Base-by-base conservation (phyloP, 2,113 vertebrate species). In the Pongo pygmaeus region DNA sequence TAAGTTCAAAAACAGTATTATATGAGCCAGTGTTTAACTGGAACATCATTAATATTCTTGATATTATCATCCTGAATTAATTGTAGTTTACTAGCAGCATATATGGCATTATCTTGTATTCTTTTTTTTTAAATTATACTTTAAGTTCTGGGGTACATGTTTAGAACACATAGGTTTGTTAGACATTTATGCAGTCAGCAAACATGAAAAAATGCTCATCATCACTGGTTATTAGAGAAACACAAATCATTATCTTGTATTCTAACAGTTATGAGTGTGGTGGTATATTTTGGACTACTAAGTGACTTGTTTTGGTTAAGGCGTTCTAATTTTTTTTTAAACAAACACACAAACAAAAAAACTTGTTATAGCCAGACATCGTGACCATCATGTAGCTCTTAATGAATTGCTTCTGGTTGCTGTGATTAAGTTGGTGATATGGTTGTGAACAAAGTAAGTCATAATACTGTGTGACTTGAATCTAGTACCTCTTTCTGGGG, bases 381-480 rank as follows among this genome's bases (percentile, higher is more conserved):
- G 46, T 35, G 48, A 77, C 27, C 27, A 85, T 70, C 50, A 38
- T 38, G 46, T 57, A 57, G 3, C 8, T 72, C 2, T 9, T 57
- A 93, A 88, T 96, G 48, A 85, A n/a, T 48, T 97, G 13, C 25
- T 92, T 86, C 46, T 61, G 13, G 13, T 85, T 91, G 16, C 18
- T 69, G 40, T n/a, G 57, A 35, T 91, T 94, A 85, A 75, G 35
- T 77, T 81, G 55, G 32, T 83, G 20, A 57, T 30, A 57, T 32
- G 18, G 35, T 70, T 90, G 10, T 84, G 70, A 92, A 88, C 48
- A 74, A 75, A 87, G 30, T 38, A 30, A 88, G 43, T 92, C 20
- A 78, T 84, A 64, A 72, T 20, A 90, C 46, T 78, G 91, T 6
- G 70, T 40, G 25, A 74, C 18, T 5, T 95, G 3, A 40, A 1